These are phyloP conservation scores for Lepus americanus DNA, from an alignment of 2,113 vertebrate genomes.

Conservation along the genomic window DNA sequence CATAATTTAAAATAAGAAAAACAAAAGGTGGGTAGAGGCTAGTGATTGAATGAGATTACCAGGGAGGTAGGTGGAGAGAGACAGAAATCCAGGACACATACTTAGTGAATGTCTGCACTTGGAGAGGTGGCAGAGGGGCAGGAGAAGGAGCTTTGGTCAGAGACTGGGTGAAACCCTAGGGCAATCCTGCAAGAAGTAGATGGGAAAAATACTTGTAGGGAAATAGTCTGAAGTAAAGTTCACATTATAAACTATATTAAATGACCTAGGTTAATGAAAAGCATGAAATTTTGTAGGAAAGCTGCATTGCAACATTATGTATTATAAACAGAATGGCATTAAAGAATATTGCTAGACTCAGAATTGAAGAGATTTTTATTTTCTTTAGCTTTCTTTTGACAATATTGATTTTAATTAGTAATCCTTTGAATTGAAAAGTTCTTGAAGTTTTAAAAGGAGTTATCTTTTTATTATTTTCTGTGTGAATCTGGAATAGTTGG, in stretches of 20 bases:
- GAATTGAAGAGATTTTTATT: constrained; percentile 38
- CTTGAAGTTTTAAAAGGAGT: constrained; percentile 46
- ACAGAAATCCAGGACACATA: background rate
- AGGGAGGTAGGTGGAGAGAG: background rate
- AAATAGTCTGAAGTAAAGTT: background rate
- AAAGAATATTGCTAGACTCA: background rate
- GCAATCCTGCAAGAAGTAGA: background rate
- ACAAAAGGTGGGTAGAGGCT: background rate
- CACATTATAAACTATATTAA: background rate
- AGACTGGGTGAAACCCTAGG: background rate
- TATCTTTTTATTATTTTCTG: background rate
- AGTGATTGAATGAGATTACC: background rate
- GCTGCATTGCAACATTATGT: background rate
- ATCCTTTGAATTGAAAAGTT: background rate
- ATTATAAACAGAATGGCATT: constrained; percentile 18
- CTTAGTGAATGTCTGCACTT: background rate
- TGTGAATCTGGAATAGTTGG: background rate
- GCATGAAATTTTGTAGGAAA: constrained; percentile 37
- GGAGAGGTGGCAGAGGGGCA: background rate
- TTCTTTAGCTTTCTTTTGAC: constrained; percentile 32
- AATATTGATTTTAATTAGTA: constrained; percentile 47
- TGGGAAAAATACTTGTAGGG: background rate
- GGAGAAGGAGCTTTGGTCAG: background rate
- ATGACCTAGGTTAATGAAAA: background rate
- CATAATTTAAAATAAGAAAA: no score